Evolutionary conservation across 2,797 vertebrate genomes (phyloP).

Genomic region (Aphelocoma californica): DNA sequence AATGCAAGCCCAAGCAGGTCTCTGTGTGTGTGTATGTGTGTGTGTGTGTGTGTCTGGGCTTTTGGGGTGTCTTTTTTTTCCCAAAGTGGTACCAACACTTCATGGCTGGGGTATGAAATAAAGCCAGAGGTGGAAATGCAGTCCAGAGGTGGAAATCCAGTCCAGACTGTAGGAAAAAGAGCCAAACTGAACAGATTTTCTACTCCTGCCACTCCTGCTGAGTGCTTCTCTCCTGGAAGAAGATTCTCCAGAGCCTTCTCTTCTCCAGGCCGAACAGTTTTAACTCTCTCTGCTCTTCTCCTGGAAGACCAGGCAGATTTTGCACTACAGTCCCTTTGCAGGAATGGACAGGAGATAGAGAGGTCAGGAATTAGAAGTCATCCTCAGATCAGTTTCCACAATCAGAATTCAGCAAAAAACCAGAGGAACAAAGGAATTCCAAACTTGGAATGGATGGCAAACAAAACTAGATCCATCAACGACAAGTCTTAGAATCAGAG

Average conservation of each 20-base stretch:
- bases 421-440: neutral
- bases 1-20: conserved; percentile 29
- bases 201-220: neutral
- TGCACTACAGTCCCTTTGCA: neutral
- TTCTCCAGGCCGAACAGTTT: neutral
- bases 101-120: neutral
- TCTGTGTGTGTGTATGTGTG: neutral
- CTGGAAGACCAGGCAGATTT: neutral
- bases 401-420: fast-evolving
- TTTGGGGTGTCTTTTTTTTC: neutral
- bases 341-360: neutral
- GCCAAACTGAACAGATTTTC: neutral
- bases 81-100: neutral
- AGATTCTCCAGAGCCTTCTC: neutral
- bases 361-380: neutral
- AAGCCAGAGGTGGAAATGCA: neutral
- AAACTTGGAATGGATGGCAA: neutral
- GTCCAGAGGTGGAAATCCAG: neutral
- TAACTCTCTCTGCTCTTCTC: neutral
- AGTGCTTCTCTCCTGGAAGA: neutral
- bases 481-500: neutral
- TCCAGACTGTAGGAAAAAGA: neutral
- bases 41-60: neutral
- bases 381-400: neutral
- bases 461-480: neutral